Conservation (phyloP, 2,113 vertebrate species). For the Coptodon rendalli region DNA sequence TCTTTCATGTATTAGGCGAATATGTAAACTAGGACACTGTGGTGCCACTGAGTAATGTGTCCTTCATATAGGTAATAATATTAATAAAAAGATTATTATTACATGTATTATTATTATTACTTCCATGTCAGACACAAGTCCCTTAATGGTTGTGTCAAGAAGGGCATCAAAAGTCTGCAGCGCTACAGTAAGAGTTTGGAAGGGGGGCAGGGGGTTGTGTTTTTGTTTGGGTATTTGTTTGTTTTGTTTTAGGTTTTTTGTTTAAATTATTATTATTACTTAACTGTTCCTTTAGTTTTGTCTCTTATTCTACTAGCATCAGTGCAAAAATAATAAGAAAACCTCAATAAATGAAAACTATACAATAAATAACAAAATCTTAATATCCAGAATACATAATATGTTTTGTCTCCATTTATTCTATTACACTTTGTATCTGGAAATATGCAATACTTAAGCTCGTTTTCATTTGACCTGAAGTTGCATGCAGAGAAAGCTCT, state of each 20-base stretch:
- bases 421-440: neutral
- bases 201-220: neutral
- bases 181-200: neutral
- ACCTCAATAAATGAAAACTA: accelerated
- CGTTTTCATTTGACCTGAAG: neutral
- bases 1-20: accelerated
- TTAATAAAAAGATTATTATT: neutral
- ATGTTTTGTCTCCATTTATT: neutral
- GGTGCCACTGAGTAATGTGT: neutral
- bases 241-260: neutral
- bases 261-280: neutral
- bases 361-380: neutral
- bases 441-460: accelerated
- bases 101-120: neutral
- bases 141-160: neutral
- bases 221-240: neutral
- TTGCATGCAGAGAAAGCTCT: neutral
- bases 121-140: neutral
- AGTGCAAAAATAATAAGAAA: neutral
- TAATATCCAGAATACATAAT: neutral
- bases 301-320: neutral
- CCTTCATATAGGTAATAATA: neutral
- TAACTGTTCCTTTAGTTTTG: neutral
- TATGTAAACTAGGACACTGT: neutral
- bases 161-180: neutral